Evolutionary conservation across 1,140 invertebrate genomes (phyloP), one percentile per base, ranked within the genome.

Genomic region (Nebria ingens): DNA sequence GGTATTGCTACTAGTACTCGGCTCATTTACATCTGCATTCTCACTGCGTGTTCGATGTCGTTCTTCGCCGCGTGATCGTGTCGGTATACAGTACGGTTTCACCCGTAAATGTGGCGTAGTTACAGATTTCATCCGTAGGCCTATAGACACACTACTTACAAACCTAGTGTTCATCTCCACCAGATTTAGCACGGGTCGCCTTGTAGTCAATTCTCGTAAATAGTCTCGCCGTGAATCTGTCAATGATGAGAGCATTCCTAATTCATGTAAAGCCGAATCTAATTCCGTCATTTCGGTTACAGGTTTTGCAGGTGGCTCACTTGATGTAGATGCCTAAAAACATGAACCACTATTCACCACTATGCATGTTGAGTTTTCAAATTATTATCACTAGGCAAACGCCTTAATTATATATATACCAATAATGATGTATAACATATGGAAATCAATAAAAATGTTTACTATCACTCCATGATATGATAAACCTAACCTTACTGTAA

Each of bases 21-120:
- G 20, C 49, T 71, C 65, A 17, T 11, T 45, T 13, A 68, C 68
- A 58, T 80, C 78, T 3, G 77, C 77, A 64, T 79, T 80, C 62
- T 80, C 78, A 65, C 77, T 79, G 63, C 75, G 76, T 56, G 78
- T 80, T 65, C 77, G 68, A 58, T 75, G 74, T 56, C 78, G 67
- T 52, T 77, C 71, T 51, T 63, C 59, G 3, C 59, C 38, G 6
- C 53, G 40, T n/a, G 17, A 56, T 59, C 29, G 19, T 15, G 40
- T 12, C 22, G 63, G 53, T 19, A 64, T 51, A 15, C 54, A 54
- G 55, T 70, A 70, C 6, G 68, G 68, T 56, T 65, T 69, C 42
- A 64, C 65, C n/a, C 68, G 56, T 6, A 61, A 58, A 53, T 63
- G 58, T 1, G 62, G 59, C 2, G 15, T 42, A 6, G 63, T 59